Evolutionary conservation across 1,140 invertebrate species (phyloP).

Genomic region (Drosophila bifasciata): DNA sequence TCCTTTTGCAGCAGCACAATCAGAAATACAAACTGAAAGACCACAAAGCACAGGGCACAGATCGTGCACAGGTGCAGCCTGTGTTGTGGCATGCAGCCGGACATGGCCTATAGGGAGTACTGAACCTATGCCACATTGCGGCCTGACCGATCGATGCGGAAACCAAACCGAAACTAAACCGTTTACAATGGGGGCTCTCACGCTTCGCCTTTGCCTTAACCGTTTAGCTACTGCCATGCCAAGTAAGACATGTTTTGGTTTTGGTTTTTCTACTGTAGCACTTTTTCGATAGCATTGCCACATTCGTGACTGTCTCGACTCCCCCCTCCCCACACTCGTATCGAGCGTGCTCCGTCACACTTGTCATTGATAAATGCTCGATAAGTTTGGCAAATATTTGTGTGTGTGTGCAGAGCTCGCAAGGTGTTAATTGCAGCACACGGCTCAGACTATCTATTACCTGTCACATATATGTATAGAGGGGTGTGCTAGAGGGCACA

Average conservation of each 20-base stretch:
- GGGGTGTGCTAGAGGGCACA: too few relatives aligned
- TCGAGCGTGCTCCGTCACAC: slow-evolving; percentile 43
- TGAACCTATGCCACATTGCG: slow-evolving; percentile 15
- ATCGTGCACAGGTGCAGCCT: slow-evolving; percentile 19
- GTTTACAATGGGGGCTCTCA: slow-evolving; percentile 21
- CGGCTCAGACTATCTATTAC: slow-evolving; percentile 67
- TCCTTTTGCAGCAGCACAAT: not conserved
- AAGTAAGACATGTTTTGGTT: not conserved
- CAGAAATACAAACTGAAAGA: slow-evolving; percentile 31
- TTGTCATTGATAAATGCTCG: slow-evolving; percentile 70
- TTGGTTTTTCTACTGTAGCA: slow-evolving; percentile 8
- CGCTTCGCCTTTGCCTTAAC: not conserved
- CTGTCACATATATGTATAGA: slow-evolving; percentile 33
- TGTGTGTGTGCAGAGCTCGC: slow-evolving; percentile 56
- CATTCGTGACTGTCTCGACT: slow-evolving; percentile 11
- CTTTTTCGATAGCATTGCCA: slow-evolving; percentile 1
- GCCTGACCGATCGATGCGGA: slow-evolving; percentile 4
- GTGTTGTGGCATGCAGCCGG: not conserved
- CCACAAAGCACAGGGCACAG: slow-evolving; percentile 13
- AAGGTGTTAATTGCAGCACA: slow-evolving; percentile 70
- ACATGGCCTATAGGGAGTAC: slow-evolving; percentile 45
- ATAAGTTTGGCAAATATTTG: slow-evolving; percentile 78
- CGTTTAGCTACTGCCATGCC: too few relatives aligned
- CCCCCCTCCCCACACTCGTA: slow-evolving; percentile 7
- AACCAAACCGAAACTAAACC: slow-evolving; percentile 32